Base-by-base conservation (phyloP, 2,797 vertebrate genomes). In the Chaunax sp. region DNA sequence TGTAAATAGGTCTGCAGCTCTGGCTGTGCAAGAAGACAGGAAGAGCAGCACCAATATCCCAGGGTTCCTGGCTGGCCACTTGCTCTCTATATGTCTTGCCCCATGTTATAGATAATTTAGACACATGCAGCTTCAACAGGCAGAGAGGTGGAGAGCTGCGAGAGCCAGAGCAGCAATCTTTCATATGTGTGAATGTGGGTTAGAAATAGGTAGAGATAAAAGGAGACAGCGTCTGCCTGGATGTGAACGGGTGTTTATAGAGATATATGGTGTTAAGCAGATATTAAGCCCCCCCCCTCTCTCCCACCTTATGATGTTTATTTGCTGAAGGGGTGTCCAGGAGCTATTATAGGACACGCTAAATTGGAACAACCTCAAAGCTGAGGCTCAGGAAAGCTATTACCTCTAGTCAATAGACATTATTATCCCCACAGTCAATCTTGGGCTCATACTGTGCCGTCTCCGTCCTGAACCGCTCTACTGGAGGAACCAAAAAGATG, bases 391-490 rank as follows among this genome's bases (percentile, higher is more conserved):
- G 85, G 71, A 82, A 88, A 89, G 89, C 88, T 82, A 90, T 90
- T 90, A 91, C 84, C 83, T 79, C 80, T 70, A 82, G 89, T 92
- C 89, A 89, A 91, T 89, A 92, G 87, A 82, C 89, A 91, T 90
- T 91, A 91, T 88, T 89, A 89, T 85, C 84, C 75, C 67, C 55
- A 30, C 28, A 64, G 55, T 88, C 86, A 82, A 71, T 87, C 87
- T 83, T 69, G 61, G 86, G 78, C 80, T 83, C 64, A 76, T 83
- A 71, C 33, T 28, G 64, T 28, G 52, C 68, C n/a, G 51, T 56
- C 70, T 85, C 73, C 45, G 74, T 78, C 79, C 78, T 16, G 35
- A 71, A 83, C 75, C 18, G 35, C 77, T 76, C 74, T 67, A 67
- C 35, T 77, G 80, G 75, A 86, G 82, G 82, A 78, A 77, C 83